phyloP scores from a whole-genome alignment of 1,140 invertebrate species.

The Formica exsecta region DNA sequence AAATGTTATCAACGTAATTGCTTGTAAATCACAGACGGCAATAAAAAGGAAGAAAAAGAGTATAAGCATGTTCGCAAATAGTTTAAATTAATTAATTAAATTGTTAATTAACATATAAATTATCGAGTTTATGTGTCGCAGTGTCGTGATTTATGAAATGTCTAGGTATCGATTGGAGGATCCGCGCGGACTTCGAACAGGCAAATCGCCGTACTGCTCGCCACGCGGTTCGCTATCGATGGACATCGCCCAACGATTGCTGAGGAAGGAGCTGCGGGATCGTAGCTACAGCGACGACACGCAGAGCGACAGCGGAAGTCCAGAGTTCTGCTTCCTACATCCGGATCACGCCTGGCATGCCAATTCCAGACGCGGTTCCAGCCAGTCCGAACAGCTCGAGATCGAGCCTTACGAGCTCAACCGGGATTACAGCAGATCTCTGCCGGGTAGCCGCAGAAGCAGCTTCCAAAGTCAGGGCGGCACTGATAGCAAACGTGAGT shows the following conservation, averaged over 20 bases:
- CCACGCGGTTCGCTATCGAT: constrained; percentile 92
- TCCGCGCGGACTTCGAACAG: constrained; percentile 89
- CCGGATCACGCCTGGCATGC: constrained; percentile 93
- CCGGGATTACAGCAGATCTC: constrained; percentile 94
- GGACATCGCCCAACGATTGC: constrained; percentile 87
- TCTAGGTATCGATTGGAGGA: constrained; percentile 92
- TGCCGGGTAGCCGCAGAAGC: constrained; percentile 93
- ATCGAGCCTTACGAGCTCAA: constrained; percentile 94
- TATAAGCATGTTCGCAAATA: background rate
- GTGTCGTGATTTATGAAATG: background rate
- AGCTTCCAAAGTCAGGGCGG: constrained; percentile 90
- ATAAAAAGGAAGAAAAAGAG: no score
- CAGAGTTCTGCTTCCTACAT: constrained; percentile 90
- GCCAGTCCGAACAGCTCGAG: constrained; percentile 94
- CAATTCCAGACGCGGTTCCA: constrained; percentile 92
- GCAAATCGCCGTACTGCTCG: constrained; percentile 91
- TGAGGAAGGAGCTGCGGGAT: constrained; percentile 87
- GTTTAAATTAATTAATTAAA: background rate
- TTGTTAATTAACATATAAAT: background rate
- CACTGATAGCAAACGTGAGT: constrained; percentile 85
- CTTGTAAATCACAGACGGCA: no score
- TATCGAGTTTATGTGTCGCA: background rate
- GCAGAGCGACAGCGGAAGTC: constrained; percentile 85
- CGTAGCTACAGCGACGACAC: constrained; percentile 85
- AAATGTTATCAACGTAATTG: no score